These are phyloP conservation scores for Pseudolycoriella hygida DNA, from an alignment of 2,888 invertebrate genomes.

Conservation along the genomic window DNA sequence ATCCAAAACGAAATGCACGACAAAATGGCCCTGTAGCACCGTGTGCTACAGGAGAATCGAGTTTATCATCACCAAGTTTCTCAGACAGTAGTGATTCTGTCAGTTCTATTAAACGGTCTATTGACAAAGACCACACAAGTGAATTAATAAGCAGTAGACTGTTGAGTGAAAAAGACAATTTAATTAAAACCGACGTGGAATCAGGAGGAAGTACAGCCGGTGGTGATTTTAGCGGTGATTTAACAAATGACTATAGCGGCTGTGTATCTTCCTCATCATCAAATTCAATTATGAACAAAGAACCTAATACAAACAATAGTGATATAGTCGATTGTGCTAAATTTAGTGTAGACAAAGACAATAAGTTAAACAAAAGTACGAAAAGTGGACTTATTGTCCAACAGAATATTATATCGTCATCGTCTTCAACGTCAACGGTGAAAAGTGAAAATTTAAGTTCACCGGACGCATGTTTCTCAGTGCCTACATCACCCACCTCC, in stretches of 20 bases:
- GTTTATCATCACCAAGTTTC: conserved; percentile 27
- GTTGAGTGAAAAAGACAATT: background rate
- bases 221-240: conserved; percentile 5
- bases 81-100: conserved; percentile 22
- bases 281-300: background rate
- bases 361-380: background rate
- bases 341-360: background rate
- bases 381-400: conserved; percentile 2
- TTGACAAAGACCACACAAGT: background rate
- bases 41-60: conserved; percentile 28
- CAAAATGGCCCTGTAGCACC: conserved; percentile 27
- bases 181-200: conserved; percentile 7
- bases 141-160: background rate
- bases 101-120: conserved; percentile 12
- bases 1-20: conserved; percentile 15
- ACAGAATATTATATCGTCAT: conserved; percentile 4
- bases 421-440: conserved; percentile 25
- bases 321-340: conserved; percentile 4
- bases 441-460: conserved; percentile 20
- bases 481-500: conserved; percentile 32
- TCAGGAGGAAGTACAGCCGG: conserved; percentile 5
- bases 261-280: conserved; percentile 5
- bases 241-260: conserved; percentile 3
- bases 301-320: background rate
- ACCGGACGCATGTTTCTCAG: conserved; percentile 28